Evolutionary conservation across 2,888 invertebrate species (phyloP).

Genomic region (Tigriopus californicus): DNA sequence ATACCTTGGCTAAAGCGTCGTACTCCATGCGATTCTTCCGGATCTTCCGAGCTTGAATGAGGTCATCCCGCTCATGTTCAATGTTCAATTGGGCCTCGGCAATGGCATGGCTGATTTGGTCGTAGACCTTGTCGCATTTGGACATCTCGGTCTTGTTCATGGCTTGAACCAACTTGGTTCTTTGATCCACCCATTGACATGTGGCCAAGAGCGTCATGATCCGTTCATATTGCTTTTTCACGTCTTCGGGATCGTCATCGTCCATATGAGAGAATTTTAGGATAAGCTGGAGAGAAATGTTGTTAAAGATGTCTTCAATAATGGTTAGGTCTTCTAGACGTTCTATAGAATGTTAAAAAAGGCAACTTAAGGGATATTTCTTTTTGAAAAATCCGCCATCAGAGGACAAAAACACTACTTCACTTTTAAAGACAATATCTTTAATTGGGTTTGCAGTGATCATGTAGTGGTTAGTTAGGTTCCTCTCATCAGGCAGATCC

Average conservation of each 20-base stretch:
- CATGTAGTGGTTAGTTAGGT: too few species aligned
- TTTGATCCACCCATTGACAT: slow-evolving; percentile 68
- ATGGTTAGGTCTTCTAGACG: too few species aligned
- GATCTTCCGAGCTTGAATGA: slow-evolving; percentile 54
- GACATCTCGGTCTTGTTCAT: slow-evolving; percentile 67
- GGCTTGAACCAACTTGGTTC: slow-evolving; percentile 53
- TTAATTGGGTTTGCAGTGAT: too few species aligned
- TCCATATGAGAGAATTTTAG: neutral
- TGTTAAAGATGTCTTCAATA: too few species aligned
- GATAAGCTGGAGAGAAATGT: neutral
- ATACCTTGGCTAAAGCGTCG: slow-evolving; percentile 72
- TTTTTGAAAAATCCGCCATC: too few species aligned
- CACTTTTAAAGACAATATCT: too few species aligned
- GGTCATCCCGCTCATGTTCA: slow-evolving; percentile 52
- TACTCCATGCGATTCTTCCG: slow-evolving; percentile 80
- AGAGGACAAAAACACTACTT: too few species aligned
- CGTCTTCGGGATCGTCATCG: slow-evolving; percentile 1
- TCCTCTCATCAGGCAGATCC: too few species aligned
- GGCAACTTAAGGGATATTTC: too few species aligned
- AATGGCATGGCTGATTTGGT: slow-evolving; percentile 57
- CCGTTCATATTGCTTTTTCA: slow-evolving; percentile 41
- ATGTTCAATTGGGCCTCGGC: slow-evolving; percentile 60
- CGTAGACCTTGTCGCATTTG: slow-evolving; percentile 57
- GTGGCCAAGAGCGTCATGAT: slow-evolving; percentile 64
- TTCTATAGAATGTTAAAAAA: too few species aligned